phyloP scores from a whole-genome alignment of 2,113 vertebrate genomes.

The Trichomycterus rosablanca region DNA sequence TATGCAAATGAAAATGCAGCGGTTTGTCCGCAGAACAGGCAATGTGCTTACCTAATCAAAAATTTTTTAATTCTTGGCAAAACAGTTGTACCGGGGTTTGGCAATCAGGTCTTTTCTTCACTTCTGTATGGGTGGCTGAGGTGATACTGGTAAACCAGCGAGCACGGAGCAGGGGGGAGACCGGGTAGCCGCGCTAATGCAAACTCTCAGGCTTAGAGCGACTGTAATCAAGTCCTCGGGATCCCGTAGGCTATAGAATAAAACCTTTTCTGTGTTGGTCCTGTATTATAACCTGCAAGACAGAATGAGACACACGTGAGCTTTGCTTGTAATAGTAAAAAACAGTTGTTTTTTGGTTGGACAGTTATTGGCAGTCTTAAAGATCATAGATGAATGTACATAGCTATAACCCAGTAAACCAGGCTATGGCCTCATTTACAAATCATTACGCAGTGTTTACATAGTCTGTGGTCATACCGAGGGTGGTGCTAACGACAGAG shows the following conservation, averaged over 20 bases:
- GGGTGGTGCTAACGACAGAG: too few species aligned
- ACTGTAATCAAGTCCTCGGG: constrained; percentile 91
- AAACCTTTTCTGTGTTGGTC: constrained; percentile 91
- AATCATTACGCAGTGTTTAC: too few species aligned
- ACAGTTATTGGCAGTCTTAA: too few species aligned
- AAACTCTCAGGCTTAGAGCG: constrained; percentile 95
- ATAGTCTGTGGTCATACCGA: too few species aligned
- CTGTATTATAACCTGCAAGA: constrained; percentile 85
- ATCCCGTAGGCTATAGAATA: constrained; percentile 90
- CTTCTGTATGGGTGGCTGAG: constrained; percentile 56
- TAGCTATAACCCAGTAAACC: too few species aligned
- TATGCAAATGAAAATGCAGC: too few species aligned
- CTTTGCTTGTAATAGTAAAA: too few species aligned
- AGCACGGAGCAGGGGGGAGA: constrained; percentile 44
- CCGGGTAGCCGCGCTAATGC: constrained; percentile 69
- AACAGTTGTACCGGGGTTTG: constrained; percentile 38
- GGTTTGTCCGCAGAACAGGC: too few species aligned
- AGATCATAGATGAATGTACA: too few species aligned
- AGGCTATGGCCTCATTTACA: too few species aligned
- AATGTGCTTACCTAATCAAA: constrained; percentile 78
- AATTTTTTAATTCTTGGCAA: constrained; percentile 57
- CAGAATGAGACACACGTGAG: constrained; percentile 18
- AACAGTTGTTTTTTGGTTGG: not conserved
- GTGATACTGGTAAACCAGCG: constrained; percentile 64
- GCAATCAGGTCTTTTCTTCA: constrained; percentile 55